Base-by-base conservation (phyloP, 2,888 invertebrate genomes). In the Exocentrus adspersus region DNA sequence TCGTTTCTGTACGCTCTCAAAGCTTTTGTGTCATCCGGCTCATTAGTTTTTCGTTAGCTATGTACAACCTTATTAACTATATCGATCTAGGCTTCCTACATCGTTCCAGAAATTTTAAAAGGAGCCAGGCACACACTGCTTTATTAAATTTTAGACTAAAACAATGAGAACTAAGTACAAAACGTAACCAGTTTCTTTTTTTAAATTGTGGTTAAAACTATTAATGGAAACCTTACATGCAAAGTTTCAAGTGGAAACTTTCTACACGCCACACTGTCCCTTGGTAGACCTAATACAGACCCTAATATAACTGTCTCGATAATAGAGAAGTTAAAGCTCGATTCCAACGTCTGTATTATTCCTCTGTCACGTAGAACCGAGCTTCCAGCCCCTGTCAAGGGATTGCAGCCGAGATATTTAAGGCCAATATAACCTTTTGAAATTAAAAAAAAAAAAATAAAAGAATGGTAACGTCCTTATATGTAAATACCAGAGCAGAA, bases 251-350 rank as follows among this genome's bases (percentile, higher is more conserved):
- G 14, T 37, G 4, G 37, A 37, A 5, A 37, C n/a, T 28, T 12
- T 43, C 54, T 28, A n/a, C 28, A 54, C 30, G 30, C 41, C 9
- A 30, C 28, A 28, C 4, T 54, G 37, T 24, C 54, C 37, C 17
- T 42, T 37, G 28, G 42, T 24, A n/a, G 16, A 42, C 10, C 43
- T 41, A 2, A 16, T 21, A 17, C 24, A 5, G 21, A 19, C 43
- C n/a, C 12, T 41, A 41, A 41, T 62, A 62, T 58, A 57, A 57
- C 62, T 62, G 62, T 64, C 60, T 63, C 61, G 67, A 69, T 69
- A 69, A 69, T 65, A 60, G 64, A 60, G 62, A 62, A 64, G 67
- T 64, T 64, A 60, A 60, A 64, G 62, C 69, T 62, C 58, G 20
- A 58, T 50, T n/a, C 21, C 20, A 57, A 46, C 45, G 48, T 32